Base-by-base conservation (phyloP, 2,888 invertebrate genomes). In the Labia minor region DNA sequence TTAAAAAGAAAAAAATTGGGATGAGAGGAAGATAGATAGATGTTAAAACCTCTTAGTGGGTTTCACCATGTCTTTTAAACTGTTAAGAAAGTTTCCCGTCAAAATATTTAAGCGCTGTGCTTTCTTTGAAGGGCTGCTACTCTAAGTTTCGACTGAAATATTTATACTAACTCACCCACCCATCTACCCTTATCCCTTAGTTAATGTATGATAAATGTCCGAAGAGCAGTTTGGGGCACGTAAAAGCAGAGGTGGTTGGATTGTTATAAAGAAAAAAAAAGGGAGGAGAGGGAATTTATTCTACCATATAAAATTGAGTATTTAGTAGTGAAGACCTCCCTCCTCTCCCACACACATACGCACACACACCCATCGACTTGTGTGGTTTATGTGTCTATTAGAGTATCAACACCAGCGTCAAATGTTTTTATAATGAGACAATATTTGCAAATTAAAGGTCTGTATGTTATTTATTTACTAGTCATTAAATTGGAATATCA, bases 121-220 rank as follows among this genome's bases (percentile, higher is more conserved):
- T 49, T 49, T 49, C 49, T 49, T 49, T 14, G 49, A 49, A 14
- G 49, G 49, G 14, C 14, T 49, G 49, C 49, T n/a, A n/a, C n/a
- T n/a, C n/a, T 49, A 49, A 49, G 49, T 49, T 49, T n/a, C n/a
- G 49, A 49, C 49, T 49, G 49, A 3, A 49, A 49, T 49, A 49
- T 49, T 49, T 49, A 49, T 49, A 49, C 49, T n/a, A n/a, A n/a
- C n/a, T n/a, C n/a, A n/a, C n/a, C n/a, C n/a, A n/a, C n/a, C n/a
- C n/a, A n/a, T n/a, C n/a, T n/a, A n/a, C n/a, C n/a, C n/a, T n/a
- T n/a, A n/a, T n/a, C n/a, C n/a, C n/a, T 14, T 14, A 14, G 49
- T 49, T 49, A 49, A 49, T 49, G 49, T 49, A 49, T 49, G 49
- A 49, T 49, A 49, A 49, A 49, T 49, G 49, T 49, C 49, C 49